Evolutionary conservation across 30 jellyfish, hydroid and myxozoan species (phyloP).

Genomic region (Cassiopea andromeda): DNA sequence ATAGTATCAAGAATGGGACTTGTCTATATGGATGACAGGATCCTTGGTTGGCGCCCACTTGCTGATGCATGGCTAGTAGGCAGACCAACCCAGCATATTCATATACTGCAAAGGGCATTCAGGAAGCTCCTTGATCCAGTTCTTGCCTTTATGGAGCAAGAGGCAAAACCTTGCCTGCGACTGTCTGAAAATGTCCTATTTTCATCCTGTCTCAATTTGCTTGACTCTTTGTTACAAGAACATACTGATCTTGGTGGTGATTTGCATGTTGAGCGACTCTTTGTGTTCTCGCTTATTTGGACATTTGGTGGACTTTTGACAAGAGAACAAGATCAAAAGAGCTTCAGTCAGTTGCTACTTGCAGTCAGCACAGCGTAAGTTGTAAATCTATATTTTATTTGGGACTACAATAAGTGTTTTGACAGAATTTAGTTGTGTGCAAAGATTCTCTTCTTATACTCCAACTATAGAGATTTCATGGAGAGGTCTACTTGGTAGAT

Average conservation of each 20-base stretch:
- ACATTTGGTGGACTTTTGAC: constrained; percentile 87
- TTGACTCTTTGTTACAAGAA: constrained; percentile 72
- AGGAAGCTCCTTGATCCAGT: constrained; percentile 71
- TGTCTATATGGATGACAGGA: constrained; percentile 76
- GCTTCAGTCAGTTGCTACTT: constrained; percentile 71
- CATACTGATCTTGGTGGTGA: constrained; percentile 93
- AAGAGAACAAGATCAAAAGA: constrained; percentile 72
- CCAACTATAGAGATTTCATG: no score
- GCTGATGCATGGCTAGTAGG: constrained; percentile 92
- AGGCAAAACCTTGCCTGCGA: constrained; percentile 69
- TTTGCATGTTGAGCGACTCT: constrained; percentile 82
- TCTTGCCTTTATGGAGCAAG: constrained; percentile 76
- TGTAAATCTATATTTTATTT: not conserved
- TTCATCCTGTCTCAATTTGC: constrained; percentile 80
- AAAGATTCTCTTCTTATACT: no score
- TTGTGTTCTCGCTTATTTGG: constrained; percentile 83
- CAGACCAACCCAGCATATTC: constrained; percentile 72
- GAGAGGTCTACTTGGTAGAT: no score
- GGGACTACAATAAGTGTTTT: not conserved
- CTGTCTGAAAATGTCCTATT: constrained; percentile 79
- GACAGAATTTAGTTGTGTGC: no score
- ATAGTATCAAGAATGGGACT: constrained; percentile 80
- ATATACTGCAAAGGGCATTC: constrained; percentile 72
- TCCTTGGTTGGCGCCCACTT: constrained; percentile 89
- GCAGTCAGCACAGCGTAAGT: constrained; percentile 85